Base-by-base conservation (phyloP, 2,797 vertebrate genomes). In the Lepilemur septentrionalis region DNA sequence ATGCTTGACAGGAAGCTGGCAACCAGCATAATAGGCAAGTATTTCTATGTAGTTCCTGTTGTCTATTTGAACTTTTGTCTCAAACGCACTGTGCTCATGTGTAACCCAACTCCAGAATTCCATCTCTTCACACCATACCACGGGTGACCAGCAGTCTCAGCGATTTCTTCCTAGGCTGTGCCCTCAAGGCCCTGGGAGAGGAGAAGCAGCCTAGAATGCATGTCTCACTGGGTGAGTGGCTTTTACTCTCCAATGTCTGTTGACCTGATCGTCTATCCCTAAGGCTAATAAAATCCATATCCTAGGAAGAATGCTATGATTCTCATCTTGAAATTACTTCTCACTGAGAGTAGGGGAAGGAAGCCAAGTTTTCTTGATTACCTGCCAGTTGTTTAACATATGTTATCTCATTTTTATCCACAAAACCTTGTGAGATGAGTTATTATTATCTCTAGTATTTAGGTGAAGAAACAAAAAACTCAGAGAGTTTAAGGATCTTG, bases 391-490 rank as follows among this genome's bases (percentile, higher is more conserved):
- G 57, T 65, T 89, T 85, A 89, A 61, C 1, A 82, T 22, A 15
- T 32, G 5, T 78, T 76, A 25, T 61, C 46, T 73, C 9, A 52
- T 84, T 88, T 88, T 91, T 69, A 73, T 92, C 32, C 55, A 63
- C 3, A 50, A 0, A 50, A 63, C 5, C 8, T 32, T 76, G 30
- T 75, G 8, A n/a, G 20, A 12, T 83, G 73, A 69, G 6, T 76
- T 59, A 82, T 91, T 65, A 67, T 80, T 83, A 78, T 86, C 50
- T 85, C 25, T 23, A 59, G 17, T 55, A 87, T 73, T n/a, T 55
- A 82, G 57, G 48, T 43, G 14, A 92, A 95, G 59, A 93, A 76
- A 81, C 13, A 89, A 52, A 59, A 94, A 93, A 48, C n/a, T 87
- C 32, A 89, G 38, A 72, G 10, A 1, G 7, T 4, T 87, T 87